A percentile compares a stretch with the other conserved stretches of the same genome.
These are phyloP conservation scores for Patella caerulea DNA, from an alignment of 2,888 invertebrate species.

Conservation along the genomic window DNA sequence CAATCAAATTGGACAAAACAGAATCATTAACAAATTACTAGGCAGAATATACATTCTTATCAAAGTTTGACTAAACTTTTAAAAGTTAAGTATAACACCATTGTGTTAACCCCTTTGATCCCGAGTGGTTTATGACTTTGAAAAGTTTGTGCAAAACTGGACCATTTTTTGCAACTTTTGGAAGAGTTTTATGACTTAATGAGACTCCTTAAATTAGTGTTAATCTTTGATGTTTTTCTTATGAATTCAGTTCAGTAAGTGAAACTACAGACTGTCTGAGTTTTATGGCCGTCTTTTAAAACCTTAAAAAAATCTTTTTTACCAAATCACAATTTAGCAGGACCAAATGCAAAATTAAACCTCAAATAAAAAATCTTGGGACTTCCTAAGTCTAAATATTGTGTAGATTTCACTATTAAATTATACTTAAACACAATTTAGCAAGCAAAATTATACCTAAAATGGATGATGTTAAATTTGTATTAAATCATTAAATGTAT, in stretches of 20 bases:
- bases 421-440: too few relatives aligned
- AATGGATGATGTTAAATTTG: too few relatives aligned
- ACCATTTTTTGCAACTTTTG: not conserved
- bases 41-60: conserved; percentile 3
- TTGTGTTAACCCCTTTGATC: not conserved
- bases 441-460: too few relatives aligned
- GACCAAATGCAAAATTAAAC: too few relatives aligned
- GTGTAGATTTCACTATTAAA: too few relatives aligned
- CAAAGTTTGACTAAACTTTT: not conserved
- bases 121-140: not conserved
- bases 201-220: not conserved
- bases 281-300: too few relatives aligned
- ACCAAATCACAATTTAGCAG: too few relatives aligned
- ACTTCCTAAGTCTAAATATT: too few relatives aligned
- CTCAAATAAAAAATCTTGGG: too few relatives aligned
- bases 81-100: not conserved
- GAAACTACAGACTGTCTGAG: too few relatives aligned
- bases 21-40: not conserved
- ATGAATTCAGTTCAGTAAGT: not conserved
- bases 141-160: not conserved
- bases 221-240: conserved; percentile 5
- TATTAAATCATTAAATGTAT: too few relatives aligned
- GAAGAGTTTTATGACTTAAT: conserved; percentile 9
- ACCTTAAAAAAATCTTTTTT: too few relatives aligned
- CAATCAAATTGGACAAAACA: not conserved